Evolutionary conservation across 2,888 invertebrate genomes (phyloP), one percentile per base, ranked within the genome.

Genomic region (Amphipoea oculea): DNA sequence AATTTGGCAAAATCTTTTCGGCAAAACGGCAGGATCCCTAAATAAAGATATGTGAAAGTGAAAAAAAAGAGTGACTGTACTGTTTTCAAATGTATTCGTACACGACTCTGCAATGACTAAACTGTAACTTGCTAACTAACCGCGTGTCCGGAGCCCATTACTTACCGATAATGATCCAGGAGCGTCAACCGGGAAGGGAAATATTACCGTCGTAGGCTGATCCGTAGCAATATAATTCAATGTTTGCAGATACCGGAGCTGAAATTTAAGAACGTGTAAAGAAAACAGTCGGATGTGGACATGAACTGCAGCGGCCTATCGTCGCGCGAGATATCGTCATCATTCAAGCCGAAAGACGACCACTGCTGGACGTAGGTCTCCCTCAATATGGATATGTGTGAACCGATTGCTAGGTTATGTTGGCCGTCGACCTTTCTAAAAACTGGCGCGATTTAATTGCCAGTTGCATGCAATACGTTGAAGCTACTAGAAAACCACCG

Each of bases 161-260:
- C 48, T 76, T 74, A 63, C 70, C 7, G 29, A 0, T 2, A 40
- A 3, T 17, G 20, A 1, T 70, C 73, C 66, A n/a, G 94, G 91
- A 68, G 92, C 82, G 36, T 95, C 92, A 62, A 94, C 80, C 12
- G 95, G 95, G 79, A 95, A 92, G 23, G 95, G 94, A 78, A 94
- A 95, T n/a, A 95, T 57, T 81, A 95, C 87, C 20, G 94, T 89
- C 4, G 93, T 92, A 5, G 57, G 67, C 78, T 94, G 92, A 76
- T 93, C 87, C 4, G 93, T 81, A 71, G 94, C 93, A 68, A 95
- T 92, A 79, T 84, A 88, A 81, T 92, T 94, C 29, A 95, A 88
- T 11, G 95, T 94, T 90, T 95, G 94, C 63, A 95, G 89, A 85
- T 95, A 95, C 89, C 94, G 90, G 29, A 95, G 87, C 95, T 95